Evolutionary conservation across 2,113 vertebrate species (phyloP).

Genomic region (Numida meleagris): DNA sequence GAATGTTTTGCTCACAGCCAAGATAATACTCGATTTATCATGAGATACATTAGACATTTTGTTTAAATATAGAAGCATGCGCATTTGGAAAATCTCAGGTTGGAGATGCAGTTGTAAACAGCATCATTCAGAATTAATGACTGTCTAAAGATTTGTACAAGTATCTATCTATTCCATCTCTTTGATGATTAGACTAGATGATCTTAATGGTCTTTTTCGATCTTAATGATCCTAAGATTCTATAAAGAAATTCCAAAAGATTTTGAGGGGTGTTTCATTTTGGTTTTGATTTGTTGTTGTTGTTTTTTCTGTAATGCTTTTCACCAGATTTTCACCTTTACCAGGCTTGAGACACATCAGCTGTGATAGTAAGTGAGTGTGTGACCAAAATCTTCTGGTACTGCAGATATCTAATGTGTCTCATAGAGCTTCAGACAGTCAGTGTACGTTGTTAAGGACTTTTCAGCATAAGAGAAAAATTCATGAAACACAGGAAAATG

Average conservation of each 20-base stretch:
- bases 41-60: not conserved
- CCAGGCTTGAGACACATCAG: not conserved
- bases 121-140: not conserved
- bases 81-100: not conserved
- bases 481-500: not conserved
- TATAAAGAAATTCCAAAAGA: not conserved
- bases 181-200: too few relatives aligned
- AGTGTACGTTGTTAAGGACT: not conserved
- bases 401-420: not conserved
- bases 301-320: not conserved
- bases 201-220: too few relatives aligned
- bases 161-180: not conserved
- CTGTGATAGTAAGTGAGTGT: not conserved
- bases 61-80: not conserved
- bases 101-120: not conserved
- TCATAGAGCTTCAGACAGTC: not conserved
- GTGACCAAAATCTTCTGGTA: rapidly evolving
- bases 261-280: too few relatives aligned
- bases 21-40: not conserved
- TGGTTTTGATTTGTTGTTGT: not conserved
- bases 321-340: not conserved
- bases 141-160: not conserved
- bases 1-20: not conserved
- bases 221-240: too few relatives aligned
- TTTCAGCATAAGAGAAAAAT: not conserved